phyloP scores from a whole-genome alignment of 2,113 vertebrate genomes.

The Melozone crissalis region DNA sequence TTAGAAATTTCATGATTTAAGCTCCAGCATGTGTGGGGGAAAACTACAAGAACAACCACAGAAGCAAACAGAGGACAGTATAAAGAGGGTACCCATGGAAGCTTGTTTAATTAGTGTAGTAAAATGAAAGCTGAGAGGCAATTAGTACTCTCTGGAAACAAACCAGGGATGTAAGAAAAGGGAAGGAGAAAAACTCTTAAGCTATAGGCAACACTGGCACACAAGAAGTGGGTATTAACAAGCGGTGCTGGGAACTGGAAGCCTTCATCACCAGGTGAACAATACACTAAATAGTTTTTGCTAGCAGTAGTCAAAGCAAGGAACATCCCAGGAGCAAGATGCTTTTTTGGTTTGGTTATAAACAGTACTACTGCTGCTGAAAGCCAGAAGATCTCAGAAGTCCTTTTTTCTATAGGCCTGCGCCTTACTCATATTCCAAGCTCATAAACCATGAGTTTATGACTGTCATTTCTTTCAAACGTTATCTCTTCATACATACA shows the following conservation, averaged over 20 bases:
- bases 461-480: neutral
- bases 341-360: neutral
- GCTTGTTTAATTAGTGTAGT: neutral
- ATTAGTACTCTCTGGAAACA: neutral
- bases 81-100: neutral
- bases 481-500: rapidly evolving
- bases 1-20: neutral
- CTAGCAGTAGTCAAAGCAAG: neutral
- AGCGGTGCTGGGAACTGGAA: neutral
- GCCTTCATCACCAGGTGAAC: neutral
- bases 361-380: neutral
- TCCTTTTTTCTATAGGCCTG: neutral
- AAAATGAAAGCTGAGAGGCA: neutral
- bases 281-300: neutral
- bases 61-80: neutral
- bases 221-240: neutral
- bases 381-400: neutral
- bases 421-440: neutral
- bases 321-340: neutral
- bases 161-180: neutral
- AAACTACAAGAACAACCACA: neutral
- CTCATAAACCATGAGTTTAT: neutral
- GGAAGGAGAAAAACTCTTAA: neutral
- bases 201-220: neutral
- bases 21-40: neutral